These are phyloP conservation scores for Leptobrachium ailaonicum DNA, from an alignment of 2,113 vertebrate genomes.

Conservation along the genomic window DNA sequence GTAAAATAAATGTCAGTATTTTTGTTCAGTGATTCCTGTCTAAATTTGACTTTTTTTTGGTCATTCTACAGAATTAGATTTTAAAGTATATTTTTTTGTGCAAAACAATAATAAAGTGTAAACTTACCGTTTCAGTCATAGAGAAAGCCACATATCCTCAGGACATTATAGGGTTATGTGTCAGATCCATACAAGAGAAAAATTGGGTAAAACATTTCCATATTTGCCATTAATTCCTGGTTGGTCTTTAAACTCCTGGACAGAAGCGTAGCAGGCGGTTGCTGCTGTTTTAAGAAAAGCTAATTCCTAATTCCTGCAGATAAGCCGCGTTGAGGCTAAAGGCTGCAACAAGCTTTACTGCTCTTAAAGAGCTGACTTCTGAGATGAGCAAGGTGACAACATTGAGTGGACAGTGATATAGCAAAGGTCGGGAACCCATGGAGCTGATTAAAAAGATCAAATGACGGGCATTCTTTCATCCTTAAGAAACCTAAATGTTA, in stretches of 20 bases:
- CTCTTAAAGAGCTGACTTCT: slow-evolving; percentile 53
- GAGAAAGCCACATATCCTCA: slow-evolving; percentile 51
- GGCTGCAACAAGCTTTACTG: slow-evolving; percentile 57
- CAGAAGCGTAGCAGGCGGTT: slow-evolving; percentile 38
- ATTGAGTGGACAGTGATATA: slow-evolving; percentile 49
- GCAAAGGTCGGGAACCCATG: slow-evolving; percentile 42
- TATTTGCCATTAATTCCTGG: slow-evolving; percentile 42
- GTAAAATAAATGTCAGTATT: too few species aligned
- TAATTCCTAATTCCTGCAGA: slow-evolving; percentile 64
- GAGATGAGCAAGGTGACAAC: slow-evolving; percentile 52
- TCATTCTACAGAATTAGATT: too few species aligned
- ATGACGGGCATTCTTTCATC: slow-evolving; percentile 25
- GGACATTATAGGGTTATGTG: neutral
- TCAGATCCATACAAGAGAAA: neutral
- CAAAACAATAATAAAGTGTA: neutral
- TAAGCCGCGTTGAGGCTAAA: slow-evolving; percentile 62
- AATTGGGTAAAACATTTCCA: slow-evolving; percentile 39
- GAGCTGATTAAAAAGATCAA: slow-evolving; percentile 39
- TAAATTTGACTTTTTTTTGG: too few species aligned
- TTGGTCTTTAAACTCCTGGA: slow-evolving; percentile 53
- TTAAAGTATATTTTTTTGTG: too few species aligned
- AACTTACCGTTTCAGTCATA: slow-evolving; percentile 57
- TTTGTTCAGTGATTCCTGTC: too few species aligned
- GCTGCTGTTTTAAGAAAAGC: slow-evolving; percentile 58
- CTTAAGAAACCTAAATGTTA: neutral